Percentiles rank a stretch among this genome's conserved stretches.
These are phyloP conservation scores for Ibycter americanus DNA, from an alignment of 2,797 vertebrate species.

Conservation along the genomic window DNA sequence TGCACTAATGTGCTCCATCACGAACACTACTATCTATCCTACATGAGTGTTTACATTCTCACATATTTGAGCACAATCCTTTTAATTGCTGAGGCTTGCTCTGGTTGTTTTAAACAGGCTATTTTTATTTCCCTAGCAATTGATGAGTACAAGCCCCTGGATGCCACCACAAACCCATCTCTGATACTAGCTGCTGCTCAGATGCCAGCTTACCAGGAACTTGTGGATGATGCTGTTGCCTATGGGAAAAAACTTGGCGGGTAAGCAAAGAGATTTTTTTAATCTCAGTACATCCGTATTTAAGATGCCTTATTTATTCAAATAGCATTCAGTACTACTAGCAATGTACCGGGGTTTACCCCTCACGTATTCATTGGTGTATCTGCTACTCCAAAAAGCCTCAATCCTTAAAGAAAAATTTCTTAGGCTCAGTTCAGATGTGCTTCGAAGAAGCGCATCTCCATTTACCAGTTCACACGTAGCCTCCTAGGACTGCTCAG, in stretches of 20 bases:
- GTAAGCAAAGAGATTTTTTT: conserved; percentile 74
- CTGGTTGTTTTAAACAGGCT: background rate
- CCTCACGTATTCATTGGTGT: rapidly evolving
- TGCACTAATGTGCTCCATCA: background rate
- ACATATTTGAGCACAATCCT: background rate
- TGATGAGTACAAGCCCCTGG: conserved; percentile 94
- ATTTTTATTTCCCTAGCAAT: conserved; percentile 81
- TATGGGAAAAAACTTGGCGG: conserved; percentile 87
- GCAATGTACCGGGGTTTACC: background rate
- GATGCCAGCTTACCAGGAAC: conserved; percentile 90
- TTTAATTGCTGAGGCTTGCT: background rate
- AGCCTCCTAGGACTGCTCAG: background rate
- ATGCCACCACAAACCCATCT: conserved; percentile 98
- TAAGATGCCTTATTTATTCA: background rate
- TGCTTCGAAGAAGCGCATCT: background rate
- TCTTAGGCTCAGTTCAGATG: rapidly evolving
- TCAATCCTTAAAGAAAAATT: background rate
- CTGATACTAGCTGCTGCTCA: conserved; percentile 94
- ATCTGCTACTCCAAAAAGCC: background rate
- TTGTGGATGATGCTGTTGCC: conserved; percentile 90
- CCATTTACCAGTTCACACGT: background rate
- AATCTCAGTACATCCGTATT: background rate
- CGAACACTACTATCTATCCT: rapidly evolving
- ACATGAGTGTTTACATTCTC: background rate
- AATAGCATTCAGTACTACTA: background rate